phyloP scores from a whole-genome alignment of 2,888 invertebrate genomes.

The Conchocele bisecta region DNA sequence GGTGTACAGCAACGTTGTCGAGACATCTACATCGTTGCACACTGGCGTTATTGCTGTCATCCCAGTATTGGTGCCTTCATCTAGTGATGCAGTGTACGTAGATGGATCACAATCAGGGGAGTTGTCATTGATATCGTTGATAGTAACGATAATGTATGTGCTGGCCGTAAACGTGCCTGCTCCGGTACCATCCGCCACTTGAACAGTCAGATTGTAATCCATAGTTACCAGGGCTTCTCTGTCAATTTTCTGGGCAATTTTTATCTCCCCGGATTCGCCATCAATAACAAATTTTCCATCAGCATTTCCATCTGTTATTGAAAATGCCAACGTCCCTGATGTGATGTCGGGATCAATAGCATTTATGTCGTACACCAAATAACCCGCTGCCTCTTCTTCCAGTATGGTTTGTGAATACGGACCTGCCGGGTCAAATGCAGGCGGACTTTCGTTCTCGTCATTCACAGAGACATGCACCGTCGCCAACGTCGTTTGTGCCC shows the following conservation, averaged over 20 bases:
- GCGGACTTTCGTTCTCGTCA: conserved; percentile 71
- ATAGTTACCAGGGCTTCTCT: conserved; percentile 51
- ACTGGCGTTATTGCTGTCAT: conserved; percentile 42
- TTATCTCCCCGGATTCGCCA: conserved; percentile 59
- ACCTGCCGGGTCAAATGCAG: conserved; percentile 59
- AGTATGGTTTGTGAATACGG: conserved; percentile 39
- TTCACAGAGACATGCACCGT: conserved; percentile 82
- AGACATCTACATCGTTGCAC: conserved; percentile 40
- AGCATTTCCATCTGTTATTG: conserved; percentile 63
- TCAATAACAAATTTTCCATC: conserved; percentile 63
- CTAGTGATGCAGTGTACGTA: conserved; percentile 25
- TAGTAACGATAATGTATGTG: conserved; percentile 60
- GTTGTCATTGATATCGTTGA: conserved; percentile 67
- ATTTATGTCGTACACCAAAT: conserved; percentile 56
- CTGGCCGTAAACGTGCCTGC: conserved; percentile 52
- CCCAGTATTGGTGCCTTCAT: conserved; percentile 45
- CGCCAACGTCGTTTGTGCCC: conserved; percentile 95
- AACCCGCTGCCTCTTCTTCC: conserved; percentile 55
- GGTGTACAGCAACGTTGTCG: conserved; percentile 35
- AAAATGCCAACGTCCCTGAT: conserved; percentile 56
- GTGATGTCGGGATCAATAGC: conserved; percentile 67
- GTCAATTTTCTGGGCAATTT: conserved; percentile 58
- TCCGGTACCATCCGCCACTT: conserved; percentile 60
- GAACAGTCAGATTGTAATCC: conserved; percentile 56
- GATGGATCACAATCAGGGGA: conserved; percentile 60